Conservation (phyloP, 1,140 invertebrate species). For the Drosophila biarmipes region DNA sequence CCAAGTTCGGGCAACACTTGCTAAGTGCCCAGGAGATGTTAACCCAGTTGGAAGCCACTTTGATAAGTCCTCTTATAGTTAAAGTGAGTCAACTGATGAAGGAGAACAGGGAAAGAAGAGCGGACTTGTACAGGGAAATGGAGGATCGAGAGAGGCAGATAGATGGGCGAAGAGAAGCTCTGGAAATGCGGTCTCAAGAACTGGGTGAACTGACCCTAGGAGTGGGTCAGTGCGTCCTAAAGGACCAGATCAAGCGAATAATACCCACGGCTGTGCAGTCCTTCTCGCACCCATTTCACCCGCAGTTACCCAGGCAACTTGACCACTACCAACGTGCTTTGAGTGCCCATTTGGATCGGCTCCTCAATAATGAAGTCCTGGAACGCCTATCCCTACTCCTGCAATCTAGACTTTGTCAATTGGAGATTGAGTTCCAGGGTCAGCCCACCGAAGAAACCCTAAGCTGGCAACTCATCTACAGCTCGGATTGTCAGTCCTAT, state of each 20-base stretch:
- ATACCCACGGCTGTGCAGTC: constrained; percentile 95
- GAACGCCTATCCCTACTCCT: constrained; percentile 93
- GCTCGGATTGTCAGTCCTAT: constrained; percentile 96
- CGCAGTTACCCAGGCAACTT: constrained; percentile 91
- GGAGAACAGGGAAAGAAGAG: background rate
- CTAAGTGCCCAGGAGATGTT: constrained; percentile 94
- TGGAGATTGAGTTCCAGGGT: constrained; percentile 94
- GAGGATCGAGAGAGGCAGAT: constrained; percentile 90
- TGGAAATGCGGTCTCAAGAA: constrained; percentile 95
- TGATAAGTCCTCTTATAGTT: constrained; percentile 11
- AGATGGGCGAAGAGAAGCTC: constrained; percentile 92
- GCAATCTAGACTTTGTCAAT: constrained; percentile 93
- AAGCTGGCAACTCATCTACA: constrained; percentile 94
- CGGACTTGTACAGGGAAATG: constrained; percentile 1
- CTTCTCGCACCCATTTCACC: constrained; percentile 94
- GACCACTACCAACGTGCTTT: constrained; percentile 97
- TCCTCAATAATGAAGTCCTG: constrained; percentile 93
- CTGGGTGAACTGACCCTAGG: constrained; percentile 97
- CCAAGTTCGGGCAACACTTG: constrained; percentile 99
- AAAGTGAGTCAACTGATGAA: constrained; percentile 6
- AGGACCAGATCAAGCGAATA: constrained; percentile 94
- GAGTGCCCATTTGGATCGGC: constrained; percentile 94
- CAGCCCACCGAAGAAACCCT: constrained; percentile 95
- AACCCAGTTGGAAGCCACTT: constrained; percentile 87
- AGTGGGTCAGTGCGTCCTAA: constrained; percentile 94